Percentiles rank a stretch among this genome's conserved stretches.
Evolutionary conservation across 2,888 invertebrate genomes (phyloP).

Genomic region (Sepioteuthis lessoniana): DNA sequence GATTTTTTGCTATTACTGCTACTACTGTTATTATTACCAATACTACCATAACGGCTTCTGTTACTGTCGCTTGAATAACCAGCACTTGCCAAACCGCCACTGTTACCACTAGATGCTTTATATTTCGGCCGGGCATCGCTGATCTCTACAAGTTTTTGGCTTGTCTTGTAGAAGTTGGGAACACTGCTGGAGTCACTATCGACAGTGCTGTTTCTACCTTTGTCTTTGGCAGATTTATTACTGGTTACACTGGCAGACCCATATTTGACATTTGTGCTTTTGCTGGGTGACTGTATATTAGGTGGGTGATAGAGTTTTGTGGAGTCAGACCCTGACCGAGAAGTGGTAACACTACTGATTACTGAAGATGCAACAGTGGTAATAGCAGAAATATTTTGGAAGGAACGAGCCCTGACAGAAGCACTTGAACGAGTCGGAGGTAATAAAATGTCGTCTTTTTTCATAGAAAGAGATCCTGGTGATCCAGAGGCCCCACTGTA

Average conservation of each 20-base stretch:
- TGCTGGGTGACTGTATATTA: background rate
- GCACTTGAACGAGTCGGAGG: conserved; percentile 36
- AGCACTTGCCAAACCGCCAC: background rate
- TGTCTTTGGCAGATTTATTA: conserved; percentile 24
- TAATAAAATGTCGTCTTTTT: conserved; percentile 39
- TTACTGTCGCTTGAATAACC: background rate
- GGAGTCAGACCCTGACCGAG: background rate
- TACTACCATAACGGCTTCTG: background rate
- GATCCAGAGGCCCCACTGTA: conserved; percentile 10
- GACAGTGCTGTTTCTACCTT: background rate
- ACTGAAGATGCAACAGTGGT: background rate
- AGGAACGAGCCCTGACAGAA: background rate
- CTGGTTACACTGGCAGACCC: background rate
- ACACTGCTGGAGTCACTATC: background rate
- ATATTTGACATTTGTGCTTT: background rate
- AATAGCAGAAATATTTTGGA: background rate
- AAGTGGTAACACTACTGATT: background rate
- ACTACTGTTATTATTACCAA: background rate
- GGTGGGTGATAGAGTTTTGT: background rate
- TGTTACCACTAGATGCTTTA: background rate
- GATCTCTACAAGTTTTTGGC: conserved; percentile 15
- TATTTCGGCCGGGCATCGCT: conserved; percentile 40
- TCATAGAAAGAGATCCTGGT: background rate
- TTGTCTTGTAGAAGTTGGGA: conserved; percentile 41
- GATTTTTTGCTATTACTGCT: background rate